phyloP scores from a whole-genome alignment of 2,113 vertebrate genomes.

The Castor canadensis region DNA sequence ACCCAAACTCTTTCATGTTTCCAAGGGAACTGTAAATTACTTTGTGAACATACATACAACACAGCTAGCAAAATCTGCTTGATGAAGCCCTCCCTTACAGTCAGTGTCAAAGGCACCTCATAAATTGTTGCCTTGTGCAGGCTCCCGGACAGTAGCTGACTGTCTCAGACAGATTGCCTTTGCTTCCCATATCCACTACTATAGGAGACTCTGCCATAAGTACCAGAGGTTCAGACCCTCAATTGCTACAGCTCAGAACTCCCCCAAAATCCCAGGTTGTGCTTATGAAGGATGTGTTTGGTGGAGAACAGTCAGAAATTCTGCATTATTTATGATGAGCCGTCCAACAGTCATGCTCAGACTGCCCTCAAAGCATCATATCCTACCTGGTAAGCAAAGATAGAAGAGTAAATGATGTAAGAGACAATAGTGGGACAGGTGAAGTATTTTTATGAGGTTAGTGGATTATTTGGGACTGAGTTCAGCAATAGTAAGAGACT shows the following conservation, averaged over 20 bases:
- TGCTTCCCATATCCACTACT: not conserved
- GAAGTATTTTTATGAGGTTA: not conserved
- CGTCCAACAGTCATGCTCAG: fast-evolving
- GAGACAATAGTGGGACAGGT: not conserved
- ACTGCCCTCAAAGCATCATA: not conserved
- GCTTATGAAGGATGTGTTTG: not conserved
- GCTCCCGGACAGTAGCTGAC: slow-evolving; percentile 45
- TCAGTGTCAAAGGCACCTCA: not conserved
- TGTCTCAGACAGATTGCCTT: slow-evolving; percentile 35
- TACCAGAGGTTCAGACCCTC: not conserved
- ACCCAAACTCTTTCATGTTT: slow-evolving; percentile 75
- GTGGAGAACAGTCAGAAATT: not conserved
- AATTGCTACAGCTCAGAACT: not conserved
- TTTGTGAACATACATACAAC: slow-evolving; percentile 69
- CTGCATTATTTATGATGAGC: not conserved
- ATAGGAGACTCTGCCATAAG: not conserved
- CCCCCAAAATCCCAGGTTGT: not conserved
- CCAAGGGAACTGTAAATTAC: slow-evolving; percentile 81
- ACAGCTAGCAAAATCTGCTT: slow-evolving; percentile 44
- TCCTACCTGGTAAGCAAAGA: not conserved
- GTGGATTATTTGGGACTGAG: not conserved
- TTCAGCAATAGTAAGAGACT: not conserved
- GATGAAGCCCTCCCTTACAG: slow-evolving; percentile 43
- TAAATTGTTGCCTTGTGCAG: slow-evolving; percentile 50
- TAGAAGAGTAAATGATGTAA: not conserved